Evolutionary conservation across 2,888 invertebrate genomes (phyloP).

Genomic region (Mesorhabditis spiculigera): DNA sequence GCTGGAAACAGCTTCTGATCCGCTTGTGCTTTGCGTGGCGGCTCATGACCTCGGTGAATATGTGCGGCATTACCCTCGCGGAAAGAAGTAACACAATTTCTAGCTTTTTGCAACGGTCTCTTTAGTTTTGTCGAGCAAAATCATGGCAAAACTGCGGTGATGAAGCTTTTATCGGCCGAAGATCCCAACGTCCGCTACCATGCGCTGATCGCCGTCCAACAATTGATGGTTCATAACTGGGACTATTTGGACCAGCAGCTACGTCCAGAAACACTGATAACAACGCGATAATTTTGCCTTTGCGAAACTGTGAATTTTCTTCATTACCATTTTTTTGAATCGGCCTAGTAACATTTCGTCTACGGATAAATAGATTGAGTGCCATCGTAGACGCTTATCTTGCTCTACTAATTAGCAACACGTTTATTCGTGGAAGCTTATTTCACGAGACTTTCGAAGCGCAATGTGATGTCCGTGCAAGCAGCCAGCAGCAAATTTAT

Average conservation of each 20-base stretch:
- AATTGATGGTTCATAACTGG: conserved; percentile 99
- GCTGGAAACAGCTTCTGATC: conserved; percentile 84
- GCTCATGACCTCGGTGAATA: conserved; percentile 97
- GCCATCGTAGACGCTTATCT: too few species aligned
- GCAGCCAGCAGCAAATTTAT: too few species aligned
- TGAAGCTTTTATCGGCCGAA: conserved; percentile 89
- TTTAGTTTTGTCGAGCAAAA: conserved; percentile 85
- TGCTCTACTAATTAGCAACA: too few species aligned
- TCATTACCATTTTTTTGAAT: too few species aligned
- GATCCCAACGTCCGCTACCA: conserved; percentile 97
- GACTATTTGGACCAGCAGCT: conserved; percentile 72
- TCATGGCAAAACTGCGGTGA: conserved; percentile 93
- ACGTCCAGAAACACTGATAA: conserved; percentile 61
- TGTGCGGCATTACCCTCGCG: conserved; percentile 89
- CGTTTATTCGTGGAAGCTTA: too few species aligned
- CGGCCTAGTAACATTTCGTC: too few species aligned
- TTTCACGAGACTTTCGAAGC: too few species aligned
- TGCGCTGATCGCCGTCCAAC: conserved; percentile 93
- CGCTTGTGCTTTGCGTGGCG: conserved; percentile 89
- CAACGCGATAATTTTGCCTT: too few species aligned
- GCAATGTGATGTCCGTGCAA: too few species aligned
- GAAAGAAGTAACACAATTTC: conserved; percentile 66
- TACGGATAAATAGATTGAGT: too few species aligned
- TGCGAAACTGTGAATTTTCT: too few species aligned
- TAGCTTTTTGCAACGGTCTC: conserved; percentile 25